Evolutionary conservation across 1,140 invertebrate genomes (phyloP), one percentile per base, ranked within the genome.

Genomic region (Aricia agestis): DNA sequence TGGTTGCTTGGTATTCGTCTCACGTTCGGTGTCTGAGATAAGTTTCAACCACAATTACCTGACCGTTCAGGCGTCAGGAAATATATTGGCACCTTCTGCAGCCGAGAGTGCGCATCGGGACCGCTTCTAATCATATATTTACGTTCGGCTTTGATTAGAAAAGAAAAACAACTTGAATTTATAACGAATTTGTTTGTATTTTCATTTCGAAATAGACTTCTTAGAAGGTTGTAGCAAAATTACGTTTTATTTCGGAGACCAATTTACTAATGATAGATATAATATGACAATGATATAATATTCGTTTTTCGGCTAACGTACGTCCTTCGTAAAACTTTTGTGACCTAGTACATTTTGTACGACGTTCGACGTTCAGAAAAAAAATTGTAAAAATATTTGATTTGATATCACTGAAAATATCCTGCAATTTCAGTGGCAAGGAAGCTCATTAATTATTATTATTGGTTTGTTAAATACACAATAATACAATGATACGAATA

Each of bases 11-110:
- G 86, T 82, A 91, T 89, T 87, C 86, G 70, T 71, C 80, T 86
- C 86, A 90, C 89, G 89, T 85, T 77, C 78, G 79, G 79, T 79
- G 82, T 82, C 81, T 80, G 83, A 90, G 86, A 91, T 89, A 90
- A 90, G 86, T 90, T 91, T 88, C 87, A 86, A 81, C 84, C 84
- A 89, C 87, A 91, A 91, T 91, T 90, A 91, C 89, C 87, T 89
- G 86, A 87, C 84, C 87, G 87, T 83, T 90, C 87, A 89, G 81
- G 78, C 87, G 86, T 88, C 86, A 90, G 89, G 79, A 89, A 89
- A 91, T 88, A 90, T 90, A 91, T 90, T 88, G 87, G 85, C 88
- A 86, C 84, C 85, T 89, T 81, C 83, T 82, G 81, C 79, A 57
- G 59, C 59, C 67, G 72, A 41, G 68, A 66, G 59, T 63, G 71